Base-by-base conservation (phyloP, 2,888 invertebrate genomes). In the Diachrysia chrysitis region DNA sequence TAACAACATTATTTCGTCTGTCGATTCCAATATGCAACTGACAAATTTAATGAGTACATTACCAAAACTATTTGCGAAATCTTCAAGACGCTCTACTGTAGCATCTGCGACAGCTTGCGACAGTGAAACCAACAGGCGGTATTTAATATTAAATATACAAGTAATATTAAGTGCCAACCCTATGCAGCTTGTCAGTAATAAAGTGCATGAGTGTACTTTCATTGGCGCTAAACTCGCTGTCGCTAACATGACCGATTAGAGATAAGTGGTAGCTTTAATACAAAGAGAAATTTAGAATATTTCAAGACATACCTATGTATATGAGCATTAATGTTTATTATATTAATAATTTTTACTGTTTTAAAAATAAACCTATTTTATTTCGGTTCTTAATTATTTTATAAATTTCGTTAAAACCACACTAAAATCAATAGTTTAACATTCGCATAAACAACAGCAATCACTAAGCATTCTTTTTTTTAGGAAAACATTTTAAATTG, bases 151-250 rank as follows among this genome's bases (percentile, higher is more conserved):
- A 42, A 42, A 42, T 42, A 42, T 14, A n/a, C 42, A 42, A 42
- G n/a, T 42, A 42, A 16, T 42, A n/a, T 42, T 42, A 16, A n/a
- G 12, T 61, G 78, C 4, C 62, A 73, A 51, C 73, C 73, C 73
- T 77, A 51, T 21, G 48, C 48, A 21, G 29, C 1, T 35, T n/a
- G 25, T 1, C 29, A 48, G 23, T 53, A 23, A 56, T 57, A 21
- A 58, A 48, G 16, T 60, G 46, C 66, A n/a, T n/a, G n/a, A n/a
- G n/a, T n/a, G n/a, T n/a, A 70, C 66, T 78, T 77, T 78, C 70
- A 64, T 66, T 66, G 63, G 25, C 61, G 56, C 54, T 63, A 65
- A 60, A 57, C 53, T 71, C 60, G 68, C 58, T 21, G 66, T 57
- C 35, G 62, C 59, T 63, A 57, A 51, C 37, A 71, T 55, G 53